These are phyloP conservation scores for Hypselothyrea guttata DNA, from an alignment of 2,888 invertebrate species.

Conservation along the genomic window DNA sequence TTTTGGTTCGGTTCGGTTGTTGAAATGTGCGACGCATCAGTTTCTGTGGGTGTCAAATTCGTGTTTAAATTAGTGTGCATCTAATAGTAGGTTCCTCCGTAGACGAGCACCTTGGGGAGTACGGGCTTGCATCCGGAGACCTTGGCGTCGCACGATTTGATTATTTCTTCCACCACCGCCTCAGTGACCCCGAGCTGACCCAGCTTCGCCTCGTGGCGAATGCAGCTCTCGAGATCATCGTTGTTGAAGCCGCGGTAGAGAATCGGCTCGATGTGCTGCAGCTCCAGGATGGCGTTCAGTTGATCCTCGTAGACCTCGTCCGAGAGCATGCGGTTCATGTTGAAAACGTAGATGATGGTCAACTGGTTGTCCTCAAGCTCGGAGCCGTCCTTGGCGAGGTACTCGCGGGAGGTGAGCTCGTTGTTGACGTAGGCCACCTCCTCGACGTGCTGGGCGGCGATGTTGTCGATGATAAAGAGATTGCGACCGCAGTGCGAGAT, in stretches of 20 bases:
- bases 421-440: conserved; percentile 61
- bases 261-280: conserved; percentile 60
- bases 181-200: conserved; percentile 52
- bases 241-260: conserved; percentile 62
- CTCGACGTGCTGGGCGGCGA: too few relatives aligned
- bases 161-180: too few relatives aligned
- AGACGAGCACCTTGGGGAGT: too few relatives aligned
- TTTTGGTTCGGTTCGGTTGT: too few relatives aligned
- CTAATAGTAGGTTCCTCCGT: too few relatives aligned
- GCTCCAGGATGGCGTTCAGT: conserved; percentile 24
- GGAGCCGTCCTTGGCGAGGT: too few relatives aligned
- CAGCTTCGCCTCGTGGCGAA: conserved; percentile 60
- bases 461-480: conserved; percentile 79
- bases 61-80: too few relatives aligned
- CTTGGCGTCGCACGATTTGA: too few relatives aligned
- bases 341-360: conserved; percentile 76
- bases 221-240: conserved; percentile 69
- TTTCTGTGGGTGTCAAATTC: too few relatives aligned
- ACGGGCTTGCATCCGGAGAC: too few relatives aligned
- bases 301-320: conserved; percentile 37
- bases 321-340: conserved; percentile 56
- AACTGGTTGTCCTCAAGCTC: conserved; percentile 47
- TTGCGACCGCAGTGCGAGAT: conserved; percentile 79
- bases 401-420: too few relatives aligned
- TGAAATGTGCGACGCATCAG: too few relatives aligned